phyloP scores from a whole-genome alignment of 2,797 vertebrate genomes.

The Esox lucius region DNA sequence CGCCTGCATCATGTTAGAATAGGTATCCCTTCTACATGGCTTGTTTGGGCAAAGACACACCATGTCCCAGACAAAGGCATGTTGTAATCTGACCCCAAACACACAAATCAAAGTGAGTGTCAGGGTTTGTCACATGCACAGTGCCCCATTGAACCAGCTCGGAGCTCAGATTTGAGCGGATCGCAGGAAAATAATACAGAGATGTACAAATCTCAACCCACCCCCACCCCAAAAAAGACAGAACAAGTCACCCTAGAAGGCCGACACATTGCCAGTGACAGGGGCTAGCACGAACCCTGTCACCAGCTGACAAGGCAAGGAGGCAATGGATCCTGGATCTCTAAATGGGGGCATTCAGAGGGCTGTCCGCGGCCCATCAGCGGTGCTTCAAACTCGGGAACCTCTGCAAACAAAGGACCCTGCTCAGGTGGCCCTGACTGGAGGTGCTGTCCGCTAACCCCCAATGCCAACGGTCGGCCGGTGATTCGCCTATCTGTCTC shows the following conservation, averaged over 20 bases:
- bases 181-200: not conserved
- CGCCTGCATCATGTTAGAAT: constrained; percentile 21
- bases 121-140: constrained; percentile 28
- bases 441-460: constrained; percentile 27
- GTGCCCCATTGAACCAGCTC: constrained; percentile 13
- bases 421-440: constrained; percentile 51
- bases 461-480: constrained; percentile 24
- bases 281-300: constrained; percentile 33
- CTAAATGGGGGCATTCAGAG: constrained; percentile 61
- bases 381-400: constrained; percentile 42
- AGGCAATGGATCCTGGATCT: constrained; percentile 39
- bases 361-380: constrained; percentile 34
- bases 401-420: constrained; percentile 54
- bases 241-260: constrained; percentile 18
- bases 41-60: constrained; percentile 45
- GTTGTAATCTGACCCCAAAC: constrained; percentile 47
- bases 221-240: not conserved
- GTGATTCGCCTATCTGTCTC: not conserved
- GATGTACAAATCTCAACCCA: not conserved
- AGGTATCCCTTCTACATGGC: constrained; percentile 31
- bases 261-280: constrained; percentile 36
- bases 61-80: constrained; percentile 45
- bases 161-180: not conserved
- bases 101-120: constrained; percentile 24
- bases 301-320: constrained; percentile 19